A percentile compares a stretch with the other conserved stretches of the same genome.
These are phyloP conservation scores for Phyllotreta cruciferae DNA, from an alignment of 2,888 invertebrate species.

Conservation along the genomic window DNA sequence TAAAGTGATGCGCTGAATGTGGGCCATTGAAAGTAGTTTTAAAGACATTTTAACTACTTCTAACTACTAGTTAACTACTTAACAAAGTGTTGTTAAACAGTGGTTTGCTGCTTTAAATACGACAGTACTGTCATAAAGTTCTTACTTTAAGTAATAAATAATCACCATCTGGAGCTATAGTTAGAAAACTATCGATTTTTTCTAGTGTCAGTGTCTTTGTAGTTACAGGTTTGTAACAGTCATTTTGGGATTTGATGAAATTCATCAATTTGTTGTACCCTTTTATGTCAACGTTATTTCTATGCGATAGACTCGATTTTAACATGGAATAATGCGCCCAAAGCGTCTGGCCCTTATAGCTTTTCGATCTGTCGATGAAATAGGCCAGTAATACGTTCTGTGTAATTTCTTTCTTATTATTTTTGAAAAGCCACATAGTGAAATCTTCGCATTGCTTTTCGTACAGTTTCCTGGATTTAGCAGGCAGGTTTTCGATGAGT, in stretches of 20 bases:
- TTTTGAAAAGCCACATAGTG: constrained; percentile 17
- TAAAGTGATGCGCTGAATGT: too few relatives aligned
- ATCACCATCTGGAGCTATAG: constrained; percentile 22
- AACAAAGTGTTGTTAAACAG: background rate
- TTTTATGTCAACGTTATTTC: constrained; percentile 27
- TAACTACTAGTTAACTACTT: too few relatives aligned
- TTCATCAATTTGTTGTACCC: constrained; percentile 21
- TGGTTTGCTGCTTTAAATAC: constrained; percentile 1
- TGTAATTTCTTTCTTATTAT: constrained; percentile 4
- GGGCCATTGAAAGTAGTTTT: too few relatives aligned
- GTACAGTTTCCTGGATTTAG: constrained; percentile 24
- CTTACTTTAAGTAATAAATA: constrained; percentile 24
- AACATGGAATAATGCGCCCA: constrained; percentile 29
- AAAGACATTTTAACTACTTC: too few relatives aligned
- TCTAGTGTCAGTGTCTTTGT: constrained; percentile 18
- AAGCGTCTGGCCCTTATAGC: constrained; percentile 20
- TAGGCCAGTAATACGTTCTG: constrained; percentile 16
- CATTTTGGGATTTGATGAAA: constrained; percentile 26
- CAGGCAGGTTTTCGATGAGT: constrained; percentile 12
- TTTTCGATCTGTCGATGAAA: constrained; percentile 23
- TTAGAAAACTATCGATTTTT: constrained; percentile 22
- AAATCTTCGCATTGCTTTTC: constrained; percentile 24
- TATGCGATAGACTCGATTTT: constrained; percentile 17
- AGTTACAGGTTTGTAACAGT: constrained; percentile 24
- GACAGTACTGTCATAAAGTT: too few relatives aligned